Percentiles rank a stretch among this genome's conserved stretches.
Conservation (phyloP, 1,140 invertebrate species). For the Lysiphlebus fabarum region DNA sequence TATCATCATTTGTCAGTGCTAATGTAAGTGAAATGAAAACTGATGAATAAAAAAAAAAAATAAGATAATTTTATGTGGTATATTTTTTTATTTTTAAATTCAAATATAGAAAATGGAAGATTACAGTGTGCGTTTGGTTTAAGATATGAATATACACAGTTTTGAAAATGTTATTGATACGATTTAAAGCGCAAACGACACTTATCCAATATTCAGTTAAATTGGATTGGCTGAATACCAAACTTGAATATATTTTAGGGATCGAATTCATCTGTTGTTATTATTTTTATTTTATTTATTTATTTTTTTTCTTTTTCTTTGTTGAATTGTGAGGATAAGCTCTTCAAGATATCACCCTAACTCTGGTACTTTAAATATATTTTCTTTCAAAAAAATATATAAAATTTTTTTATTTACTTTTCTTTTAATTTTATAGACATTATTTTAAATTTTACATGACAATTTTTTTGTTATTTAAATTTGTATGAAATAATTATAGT, state of each 20-base stretch:
- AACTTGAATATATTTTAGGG: conserved; percentile 17
- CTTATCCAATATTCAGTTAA: conserved; percentile 26
- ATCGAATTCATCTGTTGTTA: conserved; percentile 8
- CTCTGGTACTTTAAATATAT: neutral
- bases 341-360: neutral
- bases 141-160: neutral
- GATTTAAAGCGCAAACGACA: conserved; percentile 29
- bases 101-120: conserved; percentile 16
- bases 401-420: conserved; percentile 12
- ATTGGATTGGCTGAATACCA: conserved; percentile 31
- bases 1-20: neutral
- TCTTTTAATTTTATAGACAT: neutral
- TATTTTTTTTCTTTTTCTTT: too few relatives aligned
- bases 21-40: neutral
- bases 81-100: too few relatives aligned
- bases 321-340: neutral
- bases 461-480: too few relatives aligned
- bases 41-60: conserved; percentile 1
- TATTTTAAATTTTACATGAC: too few relatives aligned
- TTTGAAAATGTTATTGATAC: conserved; percentile 24
- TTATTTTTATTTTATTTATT: conserved; percentile 2
- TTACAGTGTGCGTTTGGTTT: neutral
- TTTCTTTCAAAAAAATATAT: conserved; percentile 2
- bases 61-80: neutral
- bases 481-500: too few relatives aligned